Base-by-base conservation (phyloP, 2,888 invertebrate species). In the Amphimallon solstitiale region DNA sequence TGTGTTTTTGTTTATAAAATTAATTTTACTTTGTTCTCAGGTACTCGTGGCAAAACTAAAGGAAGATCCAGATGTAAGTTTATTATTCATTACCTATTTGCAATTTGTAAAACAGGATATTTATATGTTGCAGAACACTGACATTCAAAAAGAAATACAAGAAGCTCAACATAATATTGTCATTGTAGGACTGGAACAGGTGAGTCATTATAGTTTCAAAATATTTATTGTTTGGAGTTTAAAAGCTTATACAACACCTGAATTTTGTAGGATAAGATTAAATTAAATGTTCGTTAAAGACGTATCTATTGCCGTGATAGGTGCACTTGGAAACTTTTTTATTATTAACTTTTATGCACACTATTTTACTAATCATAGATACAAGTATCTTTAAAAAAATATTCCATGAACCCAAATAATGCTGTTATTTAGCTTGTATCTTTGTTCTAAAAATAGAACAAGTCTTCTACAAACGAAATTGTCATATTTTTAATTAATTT, bases 131-230 rank as follows among this genome's bases (percentile, higher is more conserved):
- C 59, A 62, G 62, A 66, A 66, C 56, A 62, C 59, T 34, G 77
- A 80, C 62, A 63, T 81, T 19, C 78, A 79, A 70, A 76, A 76
- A 51, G 75, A 78, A 70, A 75, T 82, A 52, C 72, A 75, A 64
- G 74, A 77, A 65, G 77, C 79, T n/a, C 80, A 82, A 69, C 77
- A 79, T 67, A 75, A 79, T 59, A 81, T 83, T 52, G 73, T 81
- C 56, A 71, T 73, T 49, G 76, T 81, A 49, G 83, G 82, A 43
- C 71, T 81, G 59, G 79, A 79, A 71, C 83, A 82, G 79, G 82
- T 81, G 76, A 72, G 70, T 64, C 52, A 59, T 19, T 59, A n/a
- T 34, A 60, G 37, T 59, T 48, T 56, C 6, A 14, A 54, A 60
- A 19, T 43, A 23, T 62, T 52, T 23, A 52, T 45, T 34, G 17